These are phyloP conservation scores for Lumbricus terrestris DNA, from an alignment of 2,888 invertebrate genomes.

Conservation along the genomic window DNA sequence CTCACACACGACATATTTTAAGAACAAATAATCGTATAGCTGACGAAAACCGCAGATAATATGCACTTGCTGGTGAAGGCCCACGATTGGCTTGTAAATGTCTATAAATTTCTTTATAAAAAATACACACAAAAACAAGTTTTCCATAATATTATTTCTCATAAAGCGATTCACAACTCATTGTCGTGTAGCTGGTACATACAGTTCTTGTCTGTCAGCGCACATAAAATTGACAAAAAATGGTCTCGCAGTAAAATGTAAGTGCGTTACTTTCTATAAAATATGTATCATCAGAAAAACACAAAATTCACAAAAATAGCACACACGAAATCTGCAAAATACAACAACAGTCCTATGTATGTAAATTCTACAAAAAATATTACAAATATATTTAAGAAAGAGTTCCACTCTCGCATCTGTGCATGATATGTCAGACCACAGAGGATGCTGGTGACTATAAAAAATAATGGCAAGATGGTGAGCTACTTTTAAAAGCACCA, in stretches of 20 bases:
- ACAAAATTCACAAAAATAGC: background rate
- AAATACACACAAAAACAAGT: background rate
- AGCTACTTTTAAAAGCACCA: background rate
- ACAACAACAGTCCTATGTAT: background rate
- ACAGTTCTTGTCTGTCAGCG: too few relatives aligned
- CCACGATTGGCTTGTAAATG: background rate
- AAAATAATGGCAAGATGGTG: background rate
- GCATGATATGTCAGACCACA: background rate
- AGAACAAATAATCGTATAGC: background rate
- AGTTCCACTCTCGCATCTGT: background rate
- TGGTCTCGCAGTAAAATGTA: background rate
- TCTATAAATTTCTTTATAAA: too few relatives aligned
- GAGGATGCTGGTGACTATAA: background rate
- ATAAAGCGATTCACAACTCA: background rate
- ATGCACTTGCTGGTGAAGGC: background rate
- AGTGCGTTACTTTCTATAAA: background rate
- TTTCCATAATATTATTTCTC: too few relatives aligned
- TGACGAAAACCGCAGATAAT: background rate
- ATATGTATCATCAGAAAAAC: background rate
- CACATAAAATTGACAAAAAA: background rate
- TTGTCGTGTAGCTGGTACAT: too few relatives aligned
- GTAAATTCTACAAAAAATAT: slow-evolving; percentile 5
- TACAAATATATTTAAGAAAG: background rate
- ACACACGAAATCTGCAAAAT: background rate
- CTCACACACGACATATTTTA: background rate